Percentiles rank a stretch among this genome's conserved stretches.
Conservation (phyloP, 1,140 invertebrate genomes). For the Vanessa tameamea region DNA sequence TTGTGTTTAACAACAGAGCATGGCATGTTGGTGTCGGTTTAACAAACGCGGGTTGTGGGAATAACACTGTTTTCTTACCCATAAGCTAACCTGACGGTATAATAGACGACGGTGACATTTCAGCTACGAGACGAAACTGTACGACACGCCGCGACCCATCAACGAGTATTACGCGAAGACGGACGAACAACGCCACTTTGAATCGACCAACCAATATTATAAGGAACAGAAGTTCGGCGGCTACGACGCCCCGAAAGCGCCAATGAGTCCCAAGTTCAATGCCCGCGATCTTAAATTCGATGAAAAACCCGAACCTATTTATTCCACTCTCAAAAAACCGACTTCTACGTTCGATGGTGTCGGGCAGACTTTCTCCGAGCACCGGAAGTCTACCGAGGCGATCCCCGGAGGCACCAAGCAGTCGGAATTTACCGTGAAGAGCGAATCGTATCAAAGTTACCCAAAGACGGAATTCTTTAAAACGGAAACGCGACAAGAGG, state of each 20-base stretch:
- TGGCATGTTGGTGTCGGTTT: slow-evolving; percentile 54
- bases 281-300: slow-evolving; percentile 77
- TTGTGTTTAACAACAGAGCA: slow-evolving; percentile 44
- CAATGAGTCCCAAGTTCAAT: slow-evolving; percentile 78
- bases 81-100: slow-evolving; percentile 42
- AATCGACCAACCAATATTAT: slow-evolving; percentile 50
- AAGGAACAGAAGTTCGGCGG: slow-evolving; percentile 64
- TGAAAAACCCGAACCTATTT: slow-evolving; percentile 66
- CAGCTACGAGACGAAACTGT: slow-evolving; percentile 79
- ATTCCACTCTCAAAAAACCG: slow-evolving; percentile 66
- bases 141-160: slow-evolving; percentile 74
- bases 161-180: slow-evolving; percentile 58
- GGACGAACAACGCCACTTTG: slow-evolving; percentile 57
- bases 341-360: slow-evolving; percentile 59
- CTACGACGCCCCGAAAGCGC: slow-evolving; percentile 65
- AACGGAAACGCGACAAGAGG: slow-evolving; percentile 58
- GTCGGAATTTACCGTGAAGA: slow-evolving; percentile 68
- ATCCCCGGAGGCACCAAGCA: slow-evolving; percentile 70
- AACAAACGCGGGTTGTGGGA: slow-evolving; percentile 35
- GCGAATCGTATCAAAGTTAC: slow-evolving; percentile 67
- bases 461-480: slow-evolving; percentile 66
- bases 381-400: slow-evolving; percentile 67
- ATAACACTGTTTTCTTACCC: neutral
- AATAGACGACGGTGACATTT: slow-evolving; percentile 50
- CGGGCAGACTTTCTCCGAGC: slow-evolving; percentile 68